Base-by-base conservation (phyloP, 1,140 invertebrate genomes). In the Myzus persicae region DNA sequence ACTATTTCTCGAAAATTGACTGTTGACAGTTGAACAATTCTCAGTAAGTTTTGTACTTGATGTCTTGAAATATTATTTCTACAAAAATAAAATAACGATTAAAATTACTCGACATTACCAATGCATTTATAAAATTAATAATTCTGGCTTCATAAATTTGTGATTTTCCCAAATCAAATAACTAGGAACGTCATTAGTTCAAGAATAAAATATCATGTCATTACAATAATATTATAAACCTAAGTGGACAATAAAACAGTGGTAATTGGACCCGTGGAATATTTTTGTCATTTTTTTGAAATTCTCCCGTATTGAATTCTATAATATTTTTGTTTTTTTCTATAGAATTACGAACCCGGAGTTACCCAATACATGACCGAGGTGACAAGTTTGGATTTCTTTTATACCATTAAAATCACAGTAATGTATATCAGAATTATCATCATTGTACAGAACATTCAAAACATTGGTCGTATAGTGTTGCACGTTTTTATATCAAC, bases 321-420 rank as follows among this genome's bases (percentile, higher is more conserved):
- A 76, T 76, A 18, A n/a, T 76, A n/a, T 76, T 76, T 76, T 36
- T 76, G 31, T 44, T 48, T 48, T 48, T 48, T 48, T 18, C 59
- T 76, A 36, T 76, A 76, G n/a, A 76, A 76, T n/a, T 76, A 76
- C 59, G n/a, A 76, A 76, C 14, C 31, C 14, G 14, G n/a, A 2
- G 59, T 76, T n/a, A 36, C n/a, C 14, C n/a, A n/a, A n/a, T 76
- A 76, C 59, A 76, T 18, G 14, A n/a, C 14, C 4, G n/a, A 76
- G 59, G 31, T 76, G 59, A 76, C 59, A 76, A 76, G 59, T 76
- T 76, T 76, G n/a, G 31, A 76, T 76, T 76, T 76, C 59, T n/a
- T 76, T 76, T n/a, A n/a, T 76, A 76, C 31, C 59, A 76, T 76
- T 76, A n/a, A 76, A 76, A 76, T n/a, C 59, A n/a, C 3, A 76